A percentile compares a stretch with the other conserved stretches of the same genome.
Evolutionary conservation across 1,140 invertebrate genomes (phyloP).

Genomic region (Chironomus striatipennis): DNA sequence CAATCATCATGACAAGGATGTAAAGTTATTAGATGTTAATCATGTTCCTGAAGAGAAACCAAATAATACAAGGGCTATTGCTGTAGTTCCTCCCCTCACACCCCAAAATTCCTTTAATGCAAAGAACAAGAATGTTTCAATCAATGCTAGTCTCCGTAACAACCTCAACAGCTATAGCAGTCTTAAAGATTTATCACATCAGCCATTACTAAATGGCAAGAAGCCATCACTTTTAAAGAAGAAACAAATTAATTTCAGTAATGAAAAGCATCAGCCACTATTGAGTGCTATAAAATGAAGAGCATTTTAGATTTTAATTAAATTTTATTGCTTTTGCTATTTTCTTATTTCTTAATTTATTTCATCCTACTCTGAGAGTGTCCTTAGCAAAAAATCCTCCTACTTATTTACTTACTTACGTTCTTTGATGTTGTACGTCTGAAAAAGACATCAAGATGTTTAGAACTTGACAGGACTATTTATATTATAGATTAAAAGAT

Average conservation of each 20-base stretch:
- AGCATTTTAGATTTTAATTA: too few relatives aligned
- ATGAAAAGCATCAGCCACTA: background rate
- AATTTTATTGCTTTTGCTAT: too few relatives aligned
- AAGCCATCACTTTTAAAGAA: background rate
- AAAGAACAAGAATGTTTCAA: background rate
- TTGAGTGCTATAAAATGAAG: background rate
- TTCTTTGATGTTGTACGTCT: too few relatives aligned
- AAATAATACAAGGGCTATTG: background rate
- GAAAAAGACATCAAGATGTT: too few relatives aligned
- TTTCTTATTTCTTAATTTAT: too few relatives aligned
- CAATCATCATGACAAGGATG: conserved; percentile 5
- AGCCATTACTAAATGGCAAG: background rate
- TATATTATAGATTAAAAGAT: too few relatives aligned
- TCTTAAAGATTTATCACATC: conserved; percentile 10
- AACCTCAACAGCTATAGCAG: conserved; percentile 6
- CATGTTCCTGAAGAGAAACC: conserved; percentile 15
- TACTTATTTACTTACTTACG: too few relatives aligned
- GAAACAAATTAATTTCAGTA: conserved; percentile 16
- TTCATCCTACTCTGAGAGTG: too few relatives aligned
- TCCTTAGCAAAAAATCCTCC: too few relatives aligned
- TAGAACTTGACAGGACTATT: too few relatives aligned
- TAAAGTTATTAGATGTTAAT: background rate
- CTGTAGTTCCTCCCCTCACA: background rate
- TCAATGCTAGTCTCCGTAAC: background rate
- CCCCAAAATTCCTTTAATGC: conserved; percentile 20